Conservation (phyloP, 1,140 invertebrate species). For the Mylabris phalerata region DNA sequence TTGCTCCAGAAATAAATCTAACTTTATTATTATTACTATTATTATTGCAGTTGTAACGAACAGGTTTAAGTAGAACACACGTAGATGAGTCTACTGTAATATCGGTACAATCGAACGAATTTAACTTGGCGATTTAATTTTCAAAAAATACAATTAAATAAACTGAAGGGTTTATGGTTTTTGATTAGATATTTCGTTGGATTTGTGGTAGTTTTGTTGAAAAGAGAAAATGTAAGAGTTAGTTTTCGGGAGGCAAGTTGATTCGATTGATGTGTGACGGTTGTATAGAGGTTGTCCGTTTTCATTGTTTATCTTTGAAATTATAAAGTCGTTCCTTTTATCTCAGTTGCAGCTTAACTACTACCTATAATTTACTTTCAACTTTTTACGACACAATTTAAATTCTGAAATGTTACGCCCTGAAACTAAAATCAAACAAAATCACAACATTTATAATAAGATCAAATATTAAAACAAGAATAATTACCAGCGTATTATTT, state of each 20-base stretch:
- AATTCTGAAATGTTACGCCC: not conserved
- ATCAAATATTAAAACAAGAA: conserved; percentile 3
- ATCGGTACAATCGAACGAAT: too few relatives aligned
- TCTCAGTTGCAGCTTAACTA: conserved; percentile 1
- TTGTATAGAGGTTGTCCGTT: too few relatives aligned
- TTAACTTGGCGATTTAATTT: too few relatives aligned
- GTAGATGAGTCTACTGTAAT: not conserved
- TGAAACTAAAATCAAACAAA: not conserved
- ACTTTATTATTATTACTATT: conserved; percentile 4
- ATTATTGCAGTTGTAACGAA: too few relatives aligned
- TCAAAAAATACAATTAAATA: too few relatives aligned
- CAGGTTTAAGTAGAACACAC: conserved; percentile 7
- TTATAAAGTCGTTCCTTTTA: conserved; percentile 2
- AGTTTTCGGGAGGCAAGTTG: too few relatives aligned
- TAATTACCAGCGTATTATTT: conserved; percentile 13
- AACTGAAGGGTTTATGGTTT: too few relatives aligned
- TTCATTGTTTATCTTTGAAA: conserved; percentile 5
- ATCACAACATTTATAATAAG: not conserved
- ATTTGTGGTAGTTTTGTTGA: too few relatives aligned
- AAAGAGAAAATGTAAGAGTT: too few relatives aligned
- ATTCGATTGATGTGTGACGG: too few relatives aligned
- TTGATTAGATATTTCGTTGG: too few relatives aligned
- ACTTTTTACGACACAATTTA: conserved; percentile 7
- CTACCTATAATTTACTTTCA: conserved; percentile 10
- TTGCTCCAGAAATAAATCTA: conserved; percentile 11